Evolutionary conservation across 2,113 vertebrate species (phyloP).

Genomic region (Enhydra lutris): DNA sequence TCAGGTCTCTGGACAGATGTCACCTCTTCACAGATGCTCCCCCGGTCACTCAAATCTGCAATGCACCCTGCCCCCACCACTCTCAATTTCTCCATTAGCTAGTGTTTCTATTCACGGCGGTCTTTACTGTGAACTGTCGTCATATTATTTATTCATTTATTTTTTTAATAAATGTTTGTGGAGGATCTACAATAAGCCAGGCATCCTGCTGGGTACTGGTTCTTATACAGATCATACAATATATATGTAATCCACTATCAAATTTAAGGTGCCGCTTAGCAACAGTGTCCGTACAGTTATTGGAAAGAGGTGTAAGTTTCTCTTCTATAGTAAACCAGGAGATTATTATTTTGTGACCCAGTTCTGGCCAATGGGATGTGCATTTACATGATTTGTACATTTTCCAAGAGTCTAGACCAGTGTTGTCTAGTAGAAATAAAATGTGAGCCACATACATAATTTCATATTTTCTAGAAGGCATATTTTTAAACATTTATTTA

Average conservation of each 20-base stretch:
- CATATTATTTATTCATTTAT: background rate
- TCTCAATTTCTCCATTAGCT: background rate
- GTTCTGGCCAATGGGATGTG: background rate
- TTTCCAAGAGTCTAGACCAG: background rate
- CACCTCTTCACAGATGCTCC: background rate
- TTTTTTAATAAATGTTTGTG: conserved; percentile 44
- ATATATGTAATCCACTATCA: background rate
- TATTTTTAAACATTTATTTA: background rate
- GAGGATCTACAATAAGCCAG: background rate
- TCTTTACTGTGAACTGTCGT: background rate
- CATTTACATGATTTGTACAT: background rate
- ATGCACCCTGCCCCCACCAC: background rate
- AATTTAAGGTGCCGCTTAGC: background rate
- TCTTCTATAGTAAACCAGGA: background rate
- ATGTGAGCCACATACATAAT: background rate
- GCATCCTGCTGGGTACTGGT: background rate
- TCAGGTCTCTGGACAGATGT: background rate
- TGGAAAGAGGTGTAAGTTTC: background rate
- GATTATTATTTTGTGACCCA: background rate
- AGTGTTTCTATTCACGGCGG: background rate
- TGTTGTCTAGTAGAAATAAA: background rate
- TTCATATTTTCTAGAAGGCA: background rate
- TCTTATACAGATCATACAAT: background rate
- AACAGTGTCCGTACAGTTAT: background rate
- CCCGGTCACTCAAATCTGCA: background rate